These are phyloP conservation scores for Parascotia fuliginaria DNA, from an alignment of 2,888 invertebrate genomes.

Conservation along the genomic window DNA sequence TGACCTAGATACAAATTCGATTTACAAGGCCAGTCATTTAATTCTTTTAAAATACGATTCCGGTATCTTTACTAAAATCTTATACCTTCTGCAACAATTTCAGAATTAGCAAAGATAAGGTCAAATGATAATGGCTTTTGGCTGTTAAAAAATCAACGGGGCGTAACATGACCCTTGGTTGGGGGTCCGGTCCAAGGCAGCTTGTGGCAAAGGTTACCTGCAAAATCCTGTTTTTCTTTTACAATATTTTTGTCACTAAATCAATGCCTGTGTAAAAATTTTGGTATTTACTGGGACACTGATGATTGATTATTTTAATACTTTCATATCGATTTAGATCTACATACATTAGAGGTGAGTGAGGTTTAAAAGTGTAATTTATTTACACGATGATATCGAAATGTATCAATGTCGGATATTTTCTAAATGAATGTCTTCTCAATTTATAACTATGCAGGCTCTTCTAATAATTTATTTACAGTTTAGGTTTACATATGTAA, in stretches of 20 bases:
- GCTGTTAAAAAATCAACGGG: conserved; percentile 39
- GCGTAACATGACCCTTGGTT: conserved; percentile 36
- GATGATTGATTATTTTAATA: too few species aligned
- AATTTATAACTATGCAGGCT: background rate
- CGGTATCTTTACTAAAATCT: conserved; percentile 9
- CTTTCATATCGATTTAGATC: too few species aligned
- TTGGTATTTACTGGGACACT: too few species aligned
- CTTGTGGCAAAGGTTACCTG: conserved; percentile 24
- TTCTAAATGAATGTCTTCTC: background rate
- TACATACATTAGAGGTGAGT: too few species aligned
- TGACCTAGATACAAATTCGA: background rate
- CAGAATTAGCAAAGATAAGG: conserved; percentile 40
- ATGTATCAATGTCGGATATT: too few species aligned
- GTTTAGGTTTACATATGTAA: background rate
- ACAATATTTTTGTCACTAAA: conserved; percentile 16
- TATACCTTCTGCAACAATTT: conserved; percentile 32
- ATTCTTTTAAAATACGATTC: background rate
- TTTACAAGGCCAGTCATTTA: background rate
- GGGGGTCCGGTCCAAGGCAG: conserved; percentile 16
- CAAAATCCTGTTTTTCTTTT: conserved; percentile 27
- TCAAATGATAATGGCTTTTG: conserved; percentile 40
- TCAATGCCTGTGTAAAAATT: background rate
- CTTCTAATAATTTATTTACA: background rate
- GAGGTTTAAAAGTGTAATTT: too few species aligned
- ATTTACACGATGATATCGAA: too few species aligned